Percentiles rank a stretch among this genome's conserved stretches.
phyloP scores from a whole-genome alignment of 2,797 vertebrate species.

The Urophycis tenuis region DNA sequence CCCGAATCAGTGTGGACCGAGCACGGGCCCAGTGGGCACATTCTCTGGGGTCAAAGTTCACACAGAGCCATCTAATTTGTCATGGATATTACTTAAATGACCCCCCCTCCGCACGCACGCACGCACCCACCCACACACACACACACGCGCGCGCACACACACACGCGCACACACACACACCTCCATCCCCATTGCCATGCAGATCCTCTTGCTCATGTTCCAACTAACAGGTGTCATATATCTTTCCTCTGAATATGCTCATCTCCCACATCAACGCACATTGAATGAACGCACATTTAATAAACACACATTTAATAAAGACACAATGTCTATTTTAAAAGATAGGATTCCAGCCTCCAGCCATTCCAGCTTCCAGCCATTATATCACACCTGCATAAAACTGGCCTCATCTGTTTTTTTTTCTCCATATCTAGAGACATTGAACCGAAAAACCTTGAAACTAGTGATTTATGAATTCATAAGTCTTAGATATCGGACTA shows the following conservation, averaged over 20 bases:
- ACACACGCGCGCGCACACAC: neutral
- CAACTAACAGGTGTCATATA: conserved; percentile 57
- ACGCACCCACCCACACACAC: too few relatives aligned
- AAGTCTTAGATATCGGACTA: neutral
- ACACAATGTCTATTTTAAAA: neutral
- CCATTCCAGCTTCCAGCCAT: neutral
- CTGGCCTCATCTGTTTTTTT: neutral
- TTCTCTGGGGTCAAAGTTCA: conserved; percentile 46
- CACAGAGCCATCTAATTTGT: conserved; percentile 42
- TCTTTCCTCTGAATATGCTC: conserved; percentile 37
- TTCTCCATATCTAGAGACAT: neutral
- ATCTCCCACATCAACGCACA: conserved; percentile 25
- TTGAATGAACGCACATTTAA: neutral
- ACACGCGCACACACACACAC: neutral
- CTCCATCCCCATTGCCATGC: conserved; percentile 25
- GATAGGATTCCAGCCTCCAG: neutral
- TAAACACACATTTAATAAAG: neutral
- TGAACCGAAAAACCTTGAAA: neutral
- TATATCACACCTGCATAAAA: neutral
- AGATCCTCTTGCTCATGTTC: conserved; percentile 46
- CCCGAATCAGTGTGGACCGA: conserved; percentile 43
- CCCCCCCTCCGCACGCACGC: neutral
- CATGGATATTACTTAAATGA: conserved; percentile 42
- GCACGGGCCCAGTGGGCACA: conserved; percentile 24
- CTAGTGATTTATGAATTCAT: neutral